Base-by-base conservation (phyloP, 1,140 invertebrate genomes). In the Drosophila quadrilineata region DNA sequence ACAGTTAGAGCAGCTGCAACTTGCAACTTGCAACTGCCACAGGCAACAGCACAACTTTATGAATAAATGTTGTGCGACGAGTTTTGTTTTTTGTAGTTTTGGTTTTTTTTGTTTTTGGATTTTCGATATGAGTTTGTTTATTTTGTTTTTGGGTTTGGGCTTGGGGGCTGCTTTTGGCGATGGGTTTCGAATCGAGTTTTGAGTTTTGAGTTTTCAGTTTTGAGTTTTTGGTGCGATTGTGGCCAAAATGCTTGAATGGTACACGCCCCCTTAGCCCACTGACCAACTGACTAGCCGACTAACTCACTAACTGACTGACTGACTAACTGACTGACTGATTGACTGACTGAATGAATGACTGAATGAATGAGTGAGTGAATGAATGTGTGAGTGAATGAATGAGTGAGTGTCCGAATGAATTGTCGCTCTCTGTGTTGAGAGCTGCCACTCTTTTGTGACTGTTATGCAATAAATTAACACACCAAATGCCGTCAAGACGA, bases 391-490 rank as follows among this genome's bases (percentile, higher is more conserved):
- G 17, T 60, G 24, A 28, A 31, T 52, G 57, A 22, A 17, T 29
- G 10, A 49, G 21, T 57, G 38, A 45, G 53, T 56, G 59, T 54
- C 49, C 38, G 38, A 35, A 36, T 40, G 19, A 45, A 43, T 49
- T 57, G 40, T 53, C 40, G 49, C n/a, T 45, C 54, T 41, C 50
- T 49, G 46, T 26, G 6, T 31, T 16, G 28, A n/a, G n/a, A 48
- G 43, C 43, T 46, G 53, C 29, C 54, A 48, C 57, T 60, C 63
- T 66, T n/a, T 52, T 69, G 46, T 52, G 79, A 28, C 33, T 50
- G 71, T 84, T 84, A 84, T 84, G 79, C 70, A 84, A 84, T 85
- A 74, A 84, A 84, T 84, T 84, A 84, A 84, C 79, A 85, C 73
- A 56, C 28, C 19, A 67, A 84, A 76, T 41, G 21, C 43, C 50